Conservation (phyloP, 2,888 invertebrate genomes). For the Eristalinus aeneus region DNA sequence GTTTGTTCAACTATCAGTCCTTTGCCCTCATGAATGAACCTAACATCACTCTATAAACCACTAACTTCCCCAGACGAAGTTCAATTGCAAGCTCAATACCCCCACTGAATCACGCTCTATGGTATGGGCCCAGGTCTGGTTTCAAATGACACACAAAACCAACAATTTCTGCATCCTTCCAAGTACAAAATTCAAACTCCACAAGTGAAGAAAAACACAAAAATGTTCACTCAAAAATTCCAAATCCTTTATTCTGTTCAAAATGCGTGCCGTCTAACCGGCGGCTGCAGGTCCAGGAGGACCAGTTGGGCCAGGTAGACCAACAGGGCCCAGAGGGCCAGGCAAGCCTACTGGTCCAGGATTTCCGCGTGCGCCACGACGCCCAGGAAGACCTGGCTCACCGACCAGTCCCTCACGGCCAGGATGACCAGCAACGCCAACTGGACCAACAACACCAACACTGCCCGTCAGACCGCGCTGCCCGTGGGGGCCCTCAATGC, state of each 20-base stretch:
- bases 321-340: constrained; percentile 60
- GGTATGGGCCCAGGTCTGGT: no score
- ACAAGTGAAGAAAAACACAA: neutral
- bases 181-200: neutral
- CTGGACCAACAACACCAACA: constrained; percentile 5
- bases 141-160: no score
- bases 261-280: neutral
- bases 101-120: no score
- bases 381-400: constrained; percentile 55
- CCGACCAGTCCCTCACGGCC: constrained; percentile 68
- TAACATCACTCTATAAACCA: no score
- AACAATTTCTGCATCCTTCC: no score
- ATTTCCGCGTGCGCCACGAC: constrained; percentile 45
- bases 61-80: no score
- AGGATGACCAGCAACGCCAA: constrained; percentile 44
- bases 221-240: neutral
- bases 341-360: constrained; percentile 57
- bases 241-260: neutral
- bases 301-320: constrained; percentile 64
- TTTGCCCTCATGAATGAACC: no score
- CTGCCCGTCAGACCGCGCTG: neutral
- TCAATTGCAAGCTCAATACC: no score
- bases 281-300: constrained; percentile 13
- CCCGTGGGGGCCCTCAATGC: constrained; percentile 10
- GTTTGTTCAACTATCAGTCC: no score